Conservation (phyloP, 2,888 invertebrate species). For the Scaptomyza flava region DNA sequence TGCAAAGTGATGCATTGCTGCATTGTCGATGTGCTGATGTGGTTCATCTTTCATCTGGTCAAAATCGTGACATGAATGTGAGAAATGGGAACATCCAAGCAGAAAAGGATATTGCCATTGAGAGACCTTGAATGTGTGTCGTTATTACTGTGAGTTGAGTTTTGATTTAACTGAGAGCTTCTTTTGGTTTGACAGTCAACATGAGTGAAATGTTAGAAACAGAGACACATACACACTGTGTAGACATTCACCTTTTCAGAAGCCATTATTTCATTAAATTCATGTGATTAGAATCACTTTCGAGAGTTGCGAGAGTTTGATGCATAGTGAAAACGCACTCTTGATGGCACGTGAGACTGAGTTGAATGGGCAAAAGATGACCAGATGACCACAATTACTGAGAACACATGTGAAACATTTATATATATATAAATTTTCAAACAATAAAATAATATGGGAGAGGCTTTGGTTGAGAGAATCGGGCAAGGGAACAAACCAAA, state of each 20-base stretch:
- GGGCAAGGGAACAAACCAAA: slow-evolving; percentile 11
- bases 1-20: slow-evolving; percentile 57
- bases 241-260: slow-evolving; percentile 58
- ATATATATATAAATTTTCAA: slow-evolving; percentile 29
- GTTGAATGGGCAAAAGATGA: slow-evolving; percentile 22
- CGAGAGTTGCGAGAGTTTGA: slow-evolving; percentile 42
- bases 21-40: slow-evolving; percentile 43
- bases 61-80: slow-evolving; percentile 82
- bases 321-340: slow-evolving; percentile 72
- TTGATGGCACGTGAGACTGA: slow-evolving; percentile 73
- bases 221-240: not conserved
- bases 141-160: slow-evolving; percentile 20
- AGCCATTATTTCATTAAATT: slow-evolving; percentile 69
- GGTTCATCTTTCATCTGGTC: slow-evolving; percentile 70
- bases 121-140: slow-evolving; percentile 69
- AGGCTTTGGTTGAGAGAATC: slow-evolving; percentile 41
- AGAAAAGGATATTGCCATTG: slow-evolving; percentile 40
- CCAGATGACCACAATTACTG: slow-evolving; percentile 26
- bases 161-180: slow-evolving; percentile 61
- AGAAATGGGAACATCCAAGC: slow-evolving; percentile 49
- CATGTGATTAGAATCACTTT: slow-evolving; percentile 74
- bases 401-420: slow-evolving; percentile 55
- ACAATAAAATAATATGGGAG: slow-evolving; percentile 70
- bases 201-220: slow-evolving; percentile 56
- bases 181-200: slow-evolving; percentile 49